Base-by-base conservation (phyloP, 2,888 invertebrate genomes). In the Thymelicus lineola region DNA sequence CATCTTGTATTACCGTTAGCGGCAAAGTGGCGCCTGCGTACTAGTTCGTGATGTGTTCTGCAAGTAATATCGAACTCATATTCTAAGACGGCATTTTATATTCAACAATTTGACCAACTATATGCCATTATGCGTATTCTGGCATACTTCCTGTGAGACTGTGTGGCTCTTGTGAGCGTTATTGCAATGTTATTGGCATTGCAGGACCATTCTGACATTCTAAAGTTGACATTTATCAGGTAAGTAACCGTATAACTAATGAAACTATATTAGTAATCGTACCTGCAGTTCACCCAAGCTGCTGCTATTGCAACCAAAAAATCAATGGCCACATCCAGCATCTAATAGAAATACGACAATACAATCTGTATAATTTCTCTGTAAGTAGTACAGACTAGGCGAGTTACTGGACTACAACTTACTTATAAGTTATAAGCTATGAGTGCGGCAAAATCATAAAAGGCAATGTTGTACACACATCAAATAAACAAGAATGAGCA, bases 1-100 rank as follows among this genome's bases (percentile, higher is more conserved):
- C 86, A 89, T 86, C 88, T 91, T 82, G 92, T 89, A 88, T 91
- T 93, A 92, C 93, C 93, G 92, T 92, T 93, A 92, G 82, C 83
- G 81, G 77, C 86, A 76, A 80, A 79, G 78, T 82, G 91, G 91
- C 92, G 91, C 92, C 90, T 84, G 77, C 72, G 74, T 74, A 75
- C 75, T 74, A 75, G 75, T 75, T 75, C 73, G 74, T 74, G 73
- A 71, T 70, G 71, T 73, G 66, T 72, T 63, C 70, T 70, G 71
- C 74, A 74, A 72, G 66, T 57, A 67, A 67, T 70, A 71, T 72
- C 57, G 64, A 72, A 74, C 73, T 73, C 73, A 77, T 77, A 77
- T 76, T 76, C 72, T 71, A 55, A 67, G 70, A 66, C 62, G 66
- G 53, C 60, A 72, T 65, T 17, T 60, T 59, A 64, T 64, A 64